Conservation (phyloP, 2,888 invertebrate genomes). For the Oscheius sp. region DNA sequence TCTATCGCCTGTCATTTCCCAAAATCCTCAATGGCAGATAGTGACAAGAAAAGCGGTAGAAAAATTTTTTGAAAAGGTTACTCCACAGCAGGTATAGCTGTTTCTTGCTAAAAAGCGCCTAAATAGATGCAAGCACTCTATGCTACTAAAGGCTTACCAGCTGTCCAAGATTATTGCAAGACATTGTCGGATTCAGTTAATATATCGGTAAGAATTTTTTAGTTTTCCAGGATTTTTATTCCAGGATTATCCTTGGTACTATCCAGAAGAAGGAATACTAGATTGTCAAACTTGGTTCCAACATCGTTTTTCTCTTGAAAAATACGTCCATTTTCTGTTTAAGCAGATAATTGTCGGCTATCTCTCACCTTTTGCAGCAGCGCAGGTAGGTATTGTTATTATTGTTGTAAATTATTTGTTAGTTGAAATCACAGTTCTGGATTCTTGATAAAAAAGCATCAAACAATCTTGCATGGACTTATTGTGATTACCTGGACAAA, state of each 20-base stretch:
- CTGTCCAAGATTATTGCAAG: too few relatives aligned
- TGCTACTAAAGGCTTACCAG: too few relatives aligned
- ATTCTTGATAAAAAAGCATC: neutral
- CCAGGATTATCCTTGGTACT: neutral
- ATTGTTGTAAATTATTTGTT: neutral
- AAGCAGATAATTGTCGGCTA: neutral
- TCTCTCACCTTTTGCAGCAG: neutral
- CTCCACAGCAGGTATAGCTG: too few relatives aligned
- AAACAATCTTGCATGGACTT: neutral
- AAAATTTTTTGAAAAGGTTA: too few relatives aligned
- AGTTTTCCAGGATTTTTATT: too few relatives aligned
- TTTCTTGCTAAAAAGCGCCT: too few relatives aligned
- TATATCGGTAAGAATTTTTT: too few relatives aligned
- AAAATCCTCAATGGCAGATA: slow-evolving; percentile 7
- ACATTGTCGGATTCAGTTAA: too few relatives aligned
- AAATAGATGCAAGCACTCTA: too few relatives aligned
- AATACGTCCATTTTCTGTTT: slow-evolving; percentile 2
- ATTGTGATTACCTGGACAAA: neutral
- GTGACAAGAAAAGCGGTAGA: neutral
- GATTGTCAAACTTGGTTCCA: slow-evolving; percentile 7
- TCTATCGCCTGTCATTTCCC: too few relatives aligned
- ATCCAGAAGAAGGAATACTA: too few relatives aligned
- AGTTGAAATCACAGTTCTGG: slow-evolving; percentile 9
- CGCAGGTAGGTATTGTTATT: neutral
- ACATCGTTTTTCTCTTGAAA: neutral